Base-by-base conservation (phyloP, 37 sponge, comb jelly and placozoan species). In the Diacarnus erythraeanus region DNA sequence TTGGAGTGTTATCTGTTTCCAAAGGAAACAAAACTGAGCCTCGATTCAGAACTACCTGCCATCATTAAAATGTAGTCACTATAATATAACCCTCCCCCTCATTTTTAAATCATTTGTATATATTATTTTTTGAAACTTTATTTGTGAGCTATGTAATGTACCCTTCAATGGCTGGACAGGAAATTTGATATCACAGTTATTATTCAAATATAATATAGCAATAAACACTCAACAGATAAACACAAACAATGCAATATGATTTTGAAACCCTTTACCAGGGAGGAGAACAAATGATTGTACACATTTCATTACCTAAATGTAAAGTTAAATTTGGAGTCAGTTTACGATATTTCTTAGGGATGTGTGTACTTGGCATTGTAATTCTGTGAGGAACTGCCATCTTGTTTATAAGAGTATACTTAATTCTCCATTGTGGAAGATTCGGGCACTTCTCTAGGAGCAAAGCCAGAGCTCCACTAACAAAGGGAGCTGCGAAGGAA, bases 401-500 rank as follows among this genome's bases (percentile, higher is more conserved):
- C 20, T 81, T 40, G 9, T 70, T 66, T 23, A 67, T 27, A 17
- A 88, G 83, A 60, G 47, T 43, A 41, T 76, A 59, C 18, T 60
- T 37, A 0, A 79, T 65, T 57, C 57, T 79, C 80, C 80, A 78
- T 2, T 79, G 83, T 3, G 59, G 61, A 35, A 91, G 8, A 0
- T 40, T 68, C 2, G 91, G 84, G 58, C 91, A 91, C n/a, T 77
- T 71, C 71, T 91, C 74, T 34, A 86, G 71, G 23, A 91, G 54
- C 38, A 91, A 44, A 26, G 91, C 87, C 1, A 91, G 15, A n/a
- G 87, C 87, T 39, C 87, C 87, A 26, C 79, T 73, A 30, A 91
- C 91, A 67, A 73, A 76, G 38, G 91, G 91, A 1, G 80, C 91
- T 59, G 91, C 91, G 42, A 83, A 64, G 15, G 91, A 91, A 0